These are phyloP conservation scores for Ethmia dodecea DNA, from an alignment of 2,888 invertebrate genomes.

Conservation along the genomic window DNA sequence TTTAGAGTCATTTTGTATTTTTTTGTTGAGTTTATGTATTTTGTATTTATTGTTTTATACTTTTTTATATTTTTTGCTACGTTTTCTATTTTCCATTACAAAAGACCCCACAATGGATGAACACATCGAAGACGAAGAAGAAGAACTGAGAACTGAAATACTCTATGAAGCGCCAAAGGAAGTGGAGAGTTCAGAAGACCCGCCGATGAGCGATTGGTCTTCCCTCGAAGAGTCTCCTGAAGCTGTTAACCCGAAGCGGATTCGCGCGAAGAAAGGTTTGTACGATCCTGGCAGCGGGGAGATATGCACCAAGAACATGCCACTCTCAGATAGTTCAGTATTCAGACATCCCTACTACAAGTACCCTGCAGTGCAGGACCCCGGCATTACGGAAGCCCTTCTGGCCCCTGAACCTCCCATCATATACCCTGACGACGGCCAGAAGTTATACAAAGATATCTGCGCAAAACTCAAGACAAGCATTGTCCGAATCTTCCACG, in stretches of 20 bases:
- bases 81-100: too few species aligned
- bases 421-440: constrained; percentile 32
- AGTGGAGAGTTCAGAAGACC: neutral
- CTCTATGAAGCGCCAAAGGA: too few species aligned
- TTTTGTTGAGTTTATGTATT: too few species aligned
- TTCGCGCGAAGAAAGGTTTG: constrained; percentile 18
- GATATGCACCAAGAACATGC: constrained; percentile 31
- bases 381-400: constrained; percentile 37
- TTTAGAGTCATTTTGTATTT: too few species aligned
- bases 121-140: too few species aligned
- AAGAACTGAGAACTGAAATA: too few species aligned
- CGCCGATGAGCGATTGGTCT: constrained; percentile 1
- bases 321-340: constrained; percentile 31
- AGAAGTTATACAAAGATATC: constrained; percentile 31
- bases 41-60: too few species aligned
- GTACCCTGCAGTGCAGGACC: constrained; percentile 35
- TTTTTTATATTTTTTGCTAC: too few species aligned
- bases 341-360: constrained; percentile 30
- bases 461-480: constrained; percentile 34
- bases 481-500: constrained; percentile 34
- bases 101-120: too few species aligned
- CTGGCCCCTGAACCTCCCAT: constrained; percentile 21
- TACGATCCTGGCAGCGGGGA: constrained; percentile 35
- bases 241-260: constrained; percentile 16
- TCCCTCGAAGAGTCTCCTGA: neutral